Percentiles rank a stretch among this genome's conserved stretches.
Conservation (phyloP, 2,113 vertebrate species). For the Larimichthys polyactis region DNA sequence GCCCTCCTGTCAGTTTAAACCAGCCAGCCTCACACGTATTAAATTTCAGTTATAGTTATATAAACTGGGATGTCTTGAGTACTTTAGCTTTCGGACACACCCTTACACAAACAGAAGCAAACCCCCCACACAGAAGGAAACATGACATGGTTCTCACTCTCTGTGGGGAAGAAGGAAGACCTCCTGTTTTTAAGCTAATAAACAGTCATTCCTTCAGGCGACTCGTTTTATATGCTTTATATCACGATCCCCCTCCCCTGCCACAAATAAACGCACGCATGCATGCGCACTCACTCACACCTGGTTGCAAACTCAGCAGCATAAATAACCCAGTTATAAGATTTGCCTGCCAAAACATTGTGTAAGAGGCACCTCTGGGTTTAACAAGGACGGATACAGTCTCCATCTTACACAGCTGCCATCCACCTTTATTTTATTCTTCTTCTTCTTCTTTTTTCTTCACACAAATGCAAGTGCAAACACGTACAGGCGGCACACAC, state of each 20-base stretch:
- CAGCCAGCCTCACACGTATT: slow-evolving; percentile 53
- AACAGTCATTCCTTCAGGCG: slow-evolving; percentile 66
- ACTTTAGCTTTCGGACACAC: slow-evolving; percentile 38
- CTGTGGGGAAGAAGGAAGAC: slow-evolving; percentile 41
- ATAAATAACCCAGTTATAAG: slow-evolving; percentile 60
- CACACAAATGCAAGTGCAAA: slow-evolving; percentile 34
- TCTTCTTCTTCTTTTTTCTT: neutral
- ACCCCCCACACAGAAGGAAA: slow-evolving; percentile 25
- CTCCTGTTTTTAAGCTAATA: slow-evolving; percentile 70
- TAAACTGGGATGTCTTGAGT: slow-evolving; percentile 56
- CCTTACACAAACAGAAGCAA: slow-evolving; percentile 22
- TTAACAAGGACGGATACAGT: slow-evolving; percentile 56
- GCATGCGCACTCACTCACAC: slow-evolving; percentile 30
- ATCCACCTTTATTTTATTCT: slow-evolving; percentile 39
- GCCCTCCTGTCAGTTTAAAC: slow-evolving; percentile 65
- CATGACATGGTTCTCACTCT: slow-evolving; percentile 49
- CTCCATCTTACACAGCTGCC: slow-evolving; percentile 49
- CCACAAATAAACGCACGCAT: slow-evolving; percentile 34
- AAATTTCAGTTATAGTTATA: slow-evolving; percentile 68
- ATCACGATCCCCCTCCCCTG: slow-evolving; percentile 44
- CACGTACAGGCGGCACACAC: neutral
- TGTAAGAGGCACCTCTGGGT: slow-evolving; percentile 49
- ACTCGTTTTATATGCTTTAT: slow-evolving; percentile 61
- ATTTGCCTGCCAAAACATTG: slow-evolving; percentile 51
- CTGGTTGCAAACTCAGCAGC: slow-evolving; percentile 67